phyloP scores from a whole-genome alignment of 2,113 vertebrate genomes.

The Aspiorhynchus laticeps region DNA sequence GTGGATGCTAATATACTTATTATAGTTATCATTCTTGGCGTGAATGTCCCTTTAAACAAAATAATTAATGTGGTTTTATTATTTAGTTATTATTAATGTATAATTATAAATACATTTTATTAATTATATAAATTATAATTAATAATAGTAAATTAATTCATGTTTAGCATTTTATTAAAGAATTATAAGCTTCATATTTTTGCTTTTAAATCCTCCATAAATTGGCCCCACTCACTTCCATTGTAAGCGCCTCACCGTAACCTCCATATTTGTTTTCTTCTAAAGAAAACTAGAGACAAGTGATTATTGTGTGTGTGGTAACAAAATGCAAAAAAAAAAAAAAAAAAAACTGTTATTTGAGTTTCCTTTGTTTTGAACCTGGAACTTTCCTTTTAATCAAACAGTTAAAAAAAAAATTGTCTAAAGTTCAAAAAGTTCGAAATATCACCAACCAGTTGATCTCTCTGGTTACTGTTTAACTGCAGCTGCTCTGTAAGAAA shows the following conservation, averaged over 20 bases:
- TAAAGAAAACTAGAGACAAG: background rate
- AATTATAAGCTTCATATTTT: background rate
- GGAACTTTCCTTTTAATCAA: background rate
- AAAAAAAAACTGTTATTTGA: background rate
- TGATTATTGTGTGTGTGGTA: background rate
- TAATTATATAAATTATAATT: no score
- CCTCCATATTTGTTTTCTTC: background rate
- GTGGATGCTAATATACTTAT: background rate
- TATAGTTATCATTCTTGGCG: background rate
- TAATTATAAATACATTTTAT: no score
- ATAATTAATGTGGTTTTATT: background rate
- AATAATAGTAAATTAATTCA: no score
- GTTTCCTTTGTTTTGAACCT: background rate
- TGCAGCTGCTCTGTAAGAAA: conserved; percentile 50
- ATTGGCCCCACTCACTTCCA: background rate
- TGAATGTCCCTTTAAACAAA: background rate
- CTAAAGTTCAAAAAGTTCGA: background rate
- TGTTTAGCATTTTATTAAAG: background rate
- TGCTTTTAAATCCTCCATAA: background rate
- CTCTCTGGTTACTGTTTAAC: conserved; percentile 44
- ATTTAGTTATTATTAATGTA: no score
- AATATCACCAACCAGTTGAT: background rate
- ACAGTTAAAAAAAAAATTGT: background rate
- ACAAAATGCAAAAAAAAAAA: background rate
- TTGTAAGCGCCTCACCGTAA: no score